These are phyloP conservation scores for Siniperca obscura DNA, from an alignment of 2,797 vertebrate species.

Conservation along the genomic window DNA sequence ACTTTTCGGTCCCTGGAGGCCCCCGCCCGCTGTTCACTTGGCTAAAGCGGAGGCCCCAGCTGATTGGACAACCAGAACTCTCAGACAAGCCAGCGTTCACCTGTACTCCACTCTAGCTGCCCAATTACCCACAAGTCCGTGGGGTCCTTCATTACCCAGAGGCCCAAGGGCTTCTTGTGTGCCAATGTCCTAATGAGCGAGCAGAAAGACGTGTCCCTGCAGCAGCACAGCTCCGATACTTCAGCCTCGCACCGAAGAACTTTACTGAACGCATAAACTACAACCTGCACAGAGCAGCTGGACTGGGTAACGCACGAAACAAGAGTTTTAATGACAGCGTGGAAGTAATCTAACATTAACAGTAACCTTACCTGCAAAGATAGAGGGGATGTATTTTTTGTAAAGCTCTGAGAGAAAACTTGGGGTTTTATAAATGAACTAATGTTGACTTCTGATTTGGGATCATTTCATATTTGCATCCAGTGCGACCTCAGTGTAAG, in stretches of 20 bases:
- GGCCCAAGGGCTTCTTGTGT: slow-evolving; percentile 78
- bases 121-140: slow-evolving; percentile 84
- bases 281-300: slow-evolving; percentile 29
- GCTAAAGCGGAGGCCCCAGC: slow-evolving; percentile 69
- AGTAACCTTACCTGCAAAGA: slow-evolving; percentile 14
- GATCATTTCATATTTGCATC: background rate
- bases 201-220: slow-evolving; percentile 63
- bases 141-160: slow-evolving; percentile 83
- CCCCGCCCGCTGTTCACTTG: slow-evolving; percentile 64
- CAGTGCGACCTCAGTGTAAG: background rate
- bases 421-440: background rate
- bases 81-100: slow-evolving; percentile 78
- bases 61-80: slow-evolving; percentile 85
- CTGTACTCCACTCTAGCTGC: slow-evolving; percentile 81
- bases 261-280: slow-evolving; percentile 28
- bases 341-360: slow-evolving; percentile 5
- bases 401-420: background rate
- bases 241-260: slow-evolving; percentile 48
- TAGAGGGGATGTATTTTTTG: background rate
- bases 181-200: slow-evolving; percentile 81
- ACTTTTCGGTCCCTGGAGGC: slow-evolving; percentile 71
- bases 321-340: slow-evolving; percentile 17
- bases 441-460: background rate
- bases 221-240: slow-evolving; percentile 44
- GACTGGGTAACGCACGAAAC: background rate